These are phyloP conservation scores for Pedetes capensis DNA, from an alignment of 2,113 vertebrate species.

Conservation along the genomic window DNA sequence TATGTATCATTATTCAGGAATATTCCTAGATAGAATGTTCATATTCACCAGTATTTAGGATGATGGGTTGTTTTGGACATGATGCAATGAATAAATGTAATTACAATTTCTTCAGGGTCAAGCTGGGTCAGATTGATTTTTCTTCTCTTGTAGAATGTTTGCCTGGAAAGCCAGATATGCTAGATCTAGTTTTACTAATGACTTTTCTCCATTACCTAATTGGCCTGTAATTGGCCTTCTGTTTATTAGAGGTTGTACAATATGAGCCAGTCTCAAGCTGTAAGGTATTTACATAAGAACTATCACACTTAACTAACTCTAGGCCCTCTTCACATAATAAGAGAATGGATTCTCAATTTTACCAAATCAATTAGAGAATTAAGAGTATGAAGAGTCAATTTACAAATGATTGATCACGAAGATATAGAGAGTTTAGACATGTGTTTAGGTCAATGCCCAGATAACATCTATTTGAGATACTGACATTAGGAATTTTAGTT, in stretches of 20 bases:
- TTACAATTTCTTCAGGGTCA: slow-evolving; percentile 54
- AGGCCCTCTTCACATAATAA: not conserved
- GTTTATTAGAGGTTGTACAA: slow-evolving; percentile 57
- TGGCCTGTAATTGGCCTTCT: slow-evolving; percentile 64
- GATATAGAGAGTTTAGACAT: not conserved
- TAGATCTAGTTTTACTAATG: slow-evolving; percentile 56
- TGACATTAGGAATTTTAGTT: slow-evolving; percentile 4
- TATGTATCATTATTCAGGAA: not conserved
- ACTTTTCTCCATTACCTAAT: slow-evolving; percentile 66
- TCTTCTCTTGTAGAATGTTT: slow-evolving; percentile 53
- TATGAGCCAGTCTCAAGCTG: slow-evolving; percentile 50
- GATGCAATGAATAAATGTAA: not conserved
- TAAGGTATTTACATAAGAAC: slow-evolving; percentile 39
- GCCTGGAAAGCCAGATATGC: slow-evolving; percentile 47
- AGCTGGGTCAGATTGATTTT: not conserved
- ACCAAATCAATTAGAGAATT: slow-evolving; percentile 23
- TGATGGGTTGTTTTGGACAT: not conserved
- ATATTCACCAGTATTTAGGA: not conserved
- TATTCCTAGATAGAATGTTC: not conserved
- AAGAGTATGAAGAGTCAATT: slow-evolving; percentile 15
- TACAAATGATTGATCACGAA: not conserved
- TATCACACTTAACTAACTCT: not conserved
- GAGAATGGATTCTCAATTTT: not conserved
- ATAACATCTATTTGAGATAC: not conserved
- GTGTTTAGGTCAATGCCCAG: slow-evolving; percentile 3